Conservation (phyloP, 2,888 invertebrate species). For the Steromphala cineraria region DNA sequence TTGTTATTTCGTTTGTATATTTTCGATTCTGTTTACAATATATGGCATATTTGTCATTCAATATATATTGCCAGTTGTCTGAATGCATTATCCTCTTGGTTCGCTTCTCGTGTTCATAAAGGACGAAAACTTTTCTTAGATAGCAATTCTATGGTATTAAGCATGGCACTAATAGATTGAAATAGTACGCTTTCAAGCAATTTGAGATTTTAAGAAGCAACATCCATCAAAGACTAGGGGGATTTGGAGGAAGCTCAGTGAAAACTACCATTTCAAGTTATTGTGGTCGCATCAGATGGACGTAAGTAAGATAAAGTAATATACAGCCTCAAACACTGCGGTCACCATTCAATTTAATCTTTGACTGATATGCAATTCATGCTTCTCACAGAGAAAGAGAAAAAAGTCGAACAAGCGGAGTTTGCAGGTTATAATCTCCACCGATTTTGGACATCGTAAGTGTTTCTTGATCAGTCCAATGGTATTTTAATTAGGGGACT, state of each 20-base stretch:
- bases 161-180: constrained; percentile 9
- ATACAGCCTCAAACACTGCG: background rate
- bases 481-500: constrained; percentile 10
- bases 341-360: background rate
- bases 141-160: background rate
- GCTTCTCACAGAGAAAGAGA: background rate
- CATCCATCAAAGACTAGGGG: constrained; percentile 6
- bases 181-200: constrained; percentile 2
- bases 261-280: background rate
- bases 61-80: too few species aligned
- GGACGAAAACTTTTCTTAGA: background rate
- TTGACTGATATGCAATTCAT: background rate
- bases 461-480: background rate
- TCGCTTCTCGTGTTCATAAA: background rate
- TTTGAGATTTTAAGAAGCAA: constrained; percentile 12
- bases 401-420: background rate
- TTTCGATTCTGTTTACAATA: too few species aligned
- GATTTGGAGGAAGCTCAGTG: background rate
- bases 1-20: too few species aligned
- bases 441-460: background rate
- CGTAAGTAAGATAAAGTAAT: background rate
- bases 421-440: constrained; percentile 9
- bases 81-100: too few species aligned
- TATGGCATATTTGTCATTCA: too few species aligned
- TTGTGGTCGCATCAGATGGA: background rate